These are phyloP conservation scores for Enteromius mattozi DNA, from an alignment of 2,797 vertebrate genomes.

Conservation along the genomic window DNA sequence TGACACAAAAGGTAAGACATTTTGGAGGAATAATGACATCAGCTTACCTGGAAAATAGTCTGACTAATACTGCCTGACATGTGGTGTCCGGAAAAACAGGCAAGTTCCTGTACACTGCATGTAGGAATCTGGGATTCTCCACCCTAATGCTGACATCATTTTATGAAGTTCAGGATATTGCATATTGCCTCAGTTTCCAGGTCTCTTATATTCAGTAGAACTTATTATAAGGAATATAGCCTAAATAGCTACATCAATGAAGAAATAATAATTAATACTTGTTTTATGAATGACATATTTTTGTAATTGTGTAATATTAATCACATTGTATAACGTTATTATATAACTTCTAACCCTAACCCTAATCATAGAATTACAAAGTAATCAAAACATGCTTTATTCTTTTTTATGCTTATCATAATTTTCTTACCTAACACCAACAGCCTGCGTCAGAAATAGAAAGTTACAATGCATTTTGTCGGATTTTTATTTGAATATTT, in stretches of 20 bases:
- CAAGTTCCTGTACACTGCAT: conserved; percentile 38
- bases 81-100: conserved; percentile 14
- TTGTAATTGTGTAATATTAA: background rate
- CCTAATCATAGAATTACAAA: too few species aligned
- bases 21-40: background rate
- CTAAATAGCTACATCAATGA: too few species aligned
- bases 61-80: conserved; percentile 47
- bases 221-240: background rate
- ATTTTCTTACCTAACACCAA: background rate
- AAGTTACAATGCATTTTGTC: background rate
- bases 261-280: background rate
- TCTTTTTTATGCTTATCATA: background rate
- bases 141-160: background rate
- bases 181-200: background rate
- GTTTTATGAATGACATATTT: background rate
- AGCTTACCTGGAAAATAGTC: conserved; percentile 17
- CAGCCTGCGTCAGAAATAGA: background rate
- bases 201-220: background rate
- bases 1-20: background rate
- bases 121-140: background rate
- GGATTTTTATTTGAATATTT: background rate
- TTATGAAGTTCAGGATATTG: conserved; percentile 6
- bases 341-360: too few species aligned
- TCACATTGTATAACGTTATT: too few species aligned
- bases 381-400: background rate